Percentiles rank a stretch among this genome's conserved stretches.
Evolutionary conservation across 2,888 invertebrate species (phyloP).

Genomic region (Fabriciana adippe): DNA sequence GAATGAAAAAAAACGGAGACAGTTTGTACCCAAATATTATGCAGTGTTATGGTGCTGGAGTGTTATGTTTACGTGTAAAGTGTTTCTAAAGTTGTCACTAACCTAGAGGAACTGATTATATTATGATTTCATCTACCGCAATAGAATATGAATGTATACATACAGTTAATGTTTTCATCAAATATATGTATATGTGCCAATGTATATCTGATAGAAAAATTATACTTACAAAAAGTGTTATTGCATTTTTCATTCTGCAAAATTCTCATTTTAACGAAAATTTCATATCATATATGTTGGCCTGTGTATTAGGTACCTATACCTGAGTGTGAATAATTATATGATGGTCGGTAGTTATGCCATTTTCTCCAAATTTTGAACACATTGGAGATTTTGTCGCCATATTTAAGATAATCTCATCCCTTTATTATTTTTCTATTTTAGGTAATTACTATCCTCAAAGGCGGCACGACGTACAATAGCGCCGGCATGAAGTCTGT

Average conservation of each 20-base stretch:
- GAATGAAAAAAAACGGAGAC: not conserved
- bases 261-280: too few species aligned
- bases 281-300: too few species aligned
- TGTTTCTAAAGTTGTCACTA: not conserved
- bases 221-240: too few species aligned
- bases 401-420: conserved; percentile 15
- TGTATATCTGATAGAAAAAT: too few species aligned
- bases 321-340: not conserved
- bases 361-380: conserved; percentile 32
- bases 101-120: too few species aligned
- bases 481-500: not conserved
- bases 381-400: conserved; percentile 25
- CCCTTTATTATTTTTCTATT: not conserved
- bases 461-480: not conserved
- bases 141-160: too few species aligned
- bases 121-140: too few species aligned
- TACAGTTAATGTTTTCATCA: too few species aligned
- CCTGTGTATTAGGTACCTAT: too few species aligned
- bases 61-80: not conserved
- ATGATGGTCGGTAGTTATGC: not conserved
- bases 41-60: not conserved
- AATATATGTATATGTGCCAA: too few species aligned
- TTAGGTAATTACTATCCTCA: not conserved
- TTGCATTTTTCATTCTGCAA: too few species aligned
- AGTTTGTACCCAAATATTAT: not conserved